Evolutionary conservation across 2,113 vertebrate genomes (phyloP), one percentile per base, ranked within the genome.

Genomic region (Emydura subglobosa): DNA sequence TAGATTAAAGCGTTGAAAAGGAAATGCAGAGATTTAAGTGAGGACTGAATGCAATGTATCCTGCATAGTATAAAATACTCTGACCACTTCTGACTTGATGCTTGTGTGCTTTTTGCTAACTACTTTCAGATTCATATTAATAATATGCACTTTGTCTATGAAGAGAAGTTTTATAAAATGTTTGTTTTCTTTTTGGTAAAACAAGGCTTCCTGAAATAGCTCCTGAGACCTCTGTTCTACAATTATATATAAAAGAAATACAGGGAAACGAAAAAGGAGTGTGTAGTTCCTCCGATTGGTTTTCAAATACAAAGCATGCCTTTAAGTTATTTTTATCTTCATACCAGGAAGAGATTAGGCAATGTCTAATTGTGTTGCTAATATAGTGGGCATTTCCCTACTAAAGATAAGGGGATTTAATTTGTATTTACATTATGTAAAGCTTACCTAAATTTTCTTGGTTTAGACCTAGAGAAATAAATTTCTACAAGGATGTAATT

Each of bases 261-360:
- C 83, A 93, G 95, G 82, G 74, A 78, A 92, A 93, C 7, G 76
- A 65, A 47, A 78, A 78, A 61, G 83, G 97, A 97, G 93, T 85
- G 96, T 90, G 94, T 95, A 95, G 93, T 93, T 97, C 96, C 96
- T 97, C 97, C 94, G 97, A 96, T 93, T 91, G 94, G 82, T 95
- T 97, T 95, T 96, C 93, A 95, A 85, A 96, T 91, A 47, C 82
- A 61, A 97, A 97, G 88, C 76, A 92, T 95, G 97, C 89, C 95
- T 95, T 96, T 92, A 89, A 79, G 96, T 97, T 87, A 76, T 82
- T 88, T 97, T 94, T 10, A 79, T 92, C 96, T 96, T 91, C 34
- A 25, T 1, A 1, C 74, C 90, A 24, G 83, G 87, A 94, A 90
- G 91, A 91, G 79, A 57, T 68, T 96, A n/a, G 3, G 91, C 3